These are phyloP conservation scores for Apocheima hispidaria DNA, from an alignment of 2,888 invertebrate genomes.

Conservation along the genomic window DNA sequence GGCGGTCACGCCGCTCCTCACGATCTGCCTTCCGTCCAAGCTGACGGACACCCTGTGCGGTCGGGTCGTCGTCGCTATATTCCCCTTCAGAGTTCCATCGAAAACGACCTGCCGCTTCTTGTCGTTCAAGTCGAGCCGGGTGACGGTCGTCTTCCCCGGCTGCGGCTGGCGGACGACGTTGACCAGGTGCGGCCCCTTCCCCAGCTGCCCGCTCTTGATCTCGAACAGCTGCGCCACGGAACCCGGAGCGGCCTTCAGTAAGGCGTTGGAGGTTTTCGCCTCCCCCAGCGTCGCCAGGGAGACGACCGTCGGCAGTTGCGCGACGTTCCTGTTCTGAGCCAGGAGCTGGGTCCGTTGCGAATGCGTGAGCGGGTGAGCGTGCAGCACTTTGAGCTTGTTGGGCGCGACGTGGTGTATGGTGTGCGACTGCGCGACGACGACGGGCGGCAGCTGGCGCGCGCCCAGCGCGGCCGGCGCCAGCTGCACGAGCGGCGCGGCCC, in stretches of 20 bases:
- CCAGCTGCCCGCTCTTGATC: constrained; percentile 73
- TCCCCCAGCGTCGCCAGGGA: constrained; percentile 70
- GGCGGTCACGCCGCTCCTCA: constrained; percentile 39
- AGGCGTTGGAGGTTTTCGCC: constrained; percentile 55
- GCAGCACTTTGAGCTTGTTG: constrained; percentile 72
- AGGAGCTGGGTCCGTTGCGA: constrained; percentile 69
- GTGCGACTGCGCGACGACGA: constrained; percentile 63
- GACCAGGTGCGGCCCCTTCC: constrained; percentile 69
- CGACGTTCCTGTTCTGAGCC: constrained; percentile 59
- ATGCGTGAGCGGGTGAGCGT: constrained; percentile 73
- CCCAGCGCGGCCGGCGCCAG: constrained; percentile 51
- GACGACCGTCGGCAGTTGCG: constrained; percentile 67
- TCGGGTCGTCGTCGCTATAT: constrained; percentile 39
- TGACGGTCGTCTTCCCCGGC: constrained; percentile 63
- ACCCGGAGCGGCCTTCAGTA: constrained; percentile 68
- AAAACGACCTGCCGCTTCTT: constrained; percentile 63
- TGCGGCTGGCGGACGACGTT: constrained; percentile 75
- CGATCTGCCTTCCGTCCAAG: constrained; percentile 68
- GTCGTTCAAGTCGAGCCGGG: constrained; percentile 61
- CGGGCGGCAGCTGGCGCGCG: constrained; percentile 58
- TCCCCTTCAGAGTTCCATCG: constrained; percentile 54
- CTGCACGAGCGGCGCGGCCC: constrained; percentile 61
- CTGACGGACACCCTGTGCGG: constrained; percentile 62
- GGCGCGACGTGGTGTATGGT: constrained; percentile 61
- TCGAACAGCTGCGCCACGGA: constrained; percentile 77